Conservation (phyloP, 2,797 vertebrate species). For the Acropternis orthonyx region DNA sequence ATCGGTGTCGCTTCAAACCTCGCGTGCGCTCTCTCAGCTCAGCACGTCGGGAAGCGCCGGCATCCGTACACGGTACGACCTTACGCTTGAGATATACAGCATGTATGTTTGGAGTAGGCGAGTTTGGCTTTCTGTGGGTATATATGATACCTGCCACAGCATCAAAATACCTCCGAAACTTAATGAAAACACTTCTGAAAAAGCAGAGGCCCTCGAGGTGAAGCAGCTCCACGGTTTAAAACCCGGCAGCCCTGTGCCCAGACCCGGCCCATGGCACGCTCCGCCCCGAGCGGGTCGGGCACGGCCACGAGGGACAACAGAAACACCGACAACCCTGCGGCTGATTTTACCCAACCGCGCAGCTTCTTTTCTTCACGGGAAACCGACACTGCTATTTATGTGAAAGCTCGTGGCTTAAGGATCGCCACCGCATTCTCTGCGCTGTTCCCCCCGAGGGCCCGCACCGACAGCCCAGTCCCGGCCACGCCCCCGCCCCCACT, state of each 20-base stretch:
- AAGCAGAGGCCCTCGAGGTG: too few species aligned
- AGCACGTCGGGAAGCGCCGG: background rate
- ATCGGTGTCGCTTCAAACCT: background rate
- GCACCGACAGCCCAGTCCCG: too few species aligned
- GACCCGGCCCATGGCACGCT: rapidly evolving
- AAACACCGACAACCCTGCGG: background rate
- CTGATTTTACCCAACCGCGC: background rate
- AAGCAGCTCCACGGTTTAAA: background rate
- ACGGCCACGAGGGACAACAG: too few species aligned
- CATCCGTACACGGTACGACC: rapidly evolving
- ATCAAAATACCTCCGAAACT: background rate
- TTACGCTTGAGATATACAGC: rapidly evolving
- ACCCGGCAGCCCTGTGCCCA: rapidly evolving
- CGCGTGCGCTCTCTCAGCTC: background rate
- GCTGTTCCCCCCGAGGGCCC: too few species aligned
- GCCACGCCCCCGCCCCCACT: too few species aligned
- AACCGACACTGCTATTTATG: rapidly evolving
- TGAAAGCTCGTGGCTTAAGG: background rate
- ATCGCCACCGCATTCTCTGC: rapidly evolving
- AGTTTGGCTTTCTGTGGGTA: background rate
- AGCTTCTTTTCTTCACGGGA: background rate
- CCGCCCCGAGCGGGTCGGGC: rapidly evolving
- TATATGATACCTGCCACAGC: rapidly evolving
- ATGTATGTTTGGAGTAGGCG: background rate
- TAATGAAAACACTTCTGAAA: background rate